Base-by-base conservation (phyloP, 1,140 invertebrate genomes). In the Sarcophaga bullata region DNA sequence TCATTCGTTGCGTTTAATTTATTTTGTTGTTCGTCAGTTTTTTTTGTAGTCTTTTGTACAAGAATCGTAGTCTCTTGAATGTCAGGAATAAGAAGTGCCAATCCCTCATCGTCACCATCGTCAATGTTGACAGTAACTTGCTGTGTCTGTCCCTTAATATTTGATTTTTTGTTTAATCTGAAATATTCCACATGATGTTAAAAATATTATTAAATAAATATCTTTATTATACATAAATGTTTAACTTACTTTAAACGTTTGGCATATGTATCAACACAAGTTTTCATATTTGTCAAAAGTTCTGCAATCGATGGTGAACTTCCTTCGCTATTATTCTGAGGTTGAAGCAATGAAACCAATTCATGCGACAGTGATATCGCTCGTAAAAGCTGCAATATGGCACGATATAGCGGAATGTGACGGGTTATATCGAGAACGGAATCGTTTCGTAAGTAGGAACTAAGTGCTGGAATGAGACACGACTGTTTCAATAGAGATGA, bases 371-470 rank as follows among this genome's bases (percentile, higher is more conserved):
- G 91, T 9, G 96, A 94, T 84, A 98, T 92, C 6, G 96, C 95
- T 83, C 97, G 93, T 75, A 98, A 92, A 72, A 97, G 90, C 85
- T 95, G 94, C 82, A 98, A 90, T 82, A 98, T 93, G 48, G 96
- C 94, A 87, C 95, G 93, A 91, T 98, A 98, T 73, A 98, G 91
- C 8, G 97, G 96, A 89, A 98, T 97, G 90, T 98, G 97, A 11
- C 97, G 93, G 8, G 97, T 96, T 95, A 98, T 98, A 90, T 98
- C 97, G 86, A 98, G 90, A 78, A 98, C 97, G 91, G 97, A 98
- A 90, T 98, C 97, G 87, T 99, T 98, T 84, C 96, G 92, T 46
- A 99, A 92, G 86, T 99, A 98, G 0, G 96, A 98, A 82, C 96
- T 96, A 8, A 98, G 93, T 11, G 96, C 96, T 19, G 96, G 95